phyloP scores from a whole-genome alignment of 2,113 vertebrate species.

The cattle (Bos taurus) region ARS-UCD2.0 NC_037329.1:23217001-23217500 shows the following conservation, averaged over 20 bases:
- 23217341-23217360: background rate
- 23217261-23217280: background rate
- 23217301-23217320: background rate
- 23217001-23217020: background rate
- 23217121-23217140: background rate
- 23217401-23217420: background rate
- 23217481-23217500: background rate
- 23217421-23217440: background rate
- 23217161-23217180: background rate
- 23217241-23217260: background rate
- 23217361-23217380: background rate
- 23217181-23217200: background rate
- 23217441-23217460: background rate
- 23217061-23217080: background rate
- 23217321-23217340: background rate
- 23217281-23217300: background rate
- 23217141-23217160: background rate
- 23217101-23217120: background rate
- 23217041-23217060: conserved; percentile 22
- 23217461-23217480: background rate
- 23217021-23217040: background rate
- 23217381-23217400: background rate
- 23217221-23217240: background rate
- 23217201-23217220: background rate
- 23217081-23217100: background rate